Percentiles rank a stretch among this genome's conserved stretches.
Evolutionary conservation across 2,888 invertebrate genomes (phyloP).

Genomic region (Plagiodera versicolora): DNA sequence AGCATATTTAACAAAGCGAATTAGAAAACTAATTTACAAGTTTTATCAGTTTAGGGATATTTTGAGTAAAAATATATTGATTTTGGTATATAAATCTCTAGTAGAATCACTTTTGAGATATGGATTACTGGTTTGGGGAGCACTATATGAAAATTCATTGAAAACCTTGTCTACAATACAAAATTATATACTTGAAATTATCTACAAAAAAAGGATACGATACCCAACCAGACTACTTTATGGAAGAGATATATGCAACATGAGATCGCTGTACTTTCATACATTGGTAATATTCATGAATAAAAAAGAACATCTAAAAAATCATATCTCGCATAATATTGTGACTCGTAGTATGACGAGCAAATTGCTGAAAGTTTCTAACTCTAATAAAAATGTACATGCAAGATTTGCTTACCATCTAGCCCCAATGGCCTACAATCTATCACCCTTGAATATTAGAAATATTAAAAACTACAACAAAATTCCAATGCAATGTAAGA

Average conservation of each 20-base stretch:
- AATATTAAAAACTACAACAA: background rate
- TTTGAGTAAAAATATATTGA: background rate
- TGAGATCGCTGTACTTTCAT: too few relatives aligned
- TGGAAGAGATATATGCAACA: background rate
- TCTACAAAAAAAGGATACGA: background rate
- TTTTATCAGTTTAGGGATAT: slow-evolving; percentile 3
- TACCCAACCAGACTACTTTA: background rate
- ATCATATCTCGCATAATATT: background rate
- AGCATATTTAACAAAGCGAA: slow-evolving; percentile 1
- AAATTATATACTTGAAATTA: background rate
- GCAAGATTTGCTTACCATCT: background rate
- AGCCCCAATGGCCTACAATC: background rate
- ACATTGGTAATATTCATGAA: background rate
- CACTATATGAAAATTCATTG: slow-evolving; percentile 4
- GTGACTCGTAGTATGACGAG: background rate
- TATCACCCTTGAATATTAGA: background rate
- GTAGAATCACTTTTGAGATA: background rate
- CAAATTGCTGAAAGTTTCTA: background rate
- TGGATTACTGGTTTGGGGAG: slow-evolving; percentile 3
- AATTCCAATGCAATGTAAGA: background rate
- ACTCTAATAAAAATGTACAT: background rate
- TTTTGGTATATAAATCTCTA: background rate
- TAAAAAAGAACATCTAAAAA: background rate
- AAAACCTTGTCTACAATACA: background rate
- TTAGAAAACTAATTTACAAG: slow-evolving; percentile 11